Conservation (phyloP, 1,140 invertebrate species). For the Sycobia sp. region DNA sequence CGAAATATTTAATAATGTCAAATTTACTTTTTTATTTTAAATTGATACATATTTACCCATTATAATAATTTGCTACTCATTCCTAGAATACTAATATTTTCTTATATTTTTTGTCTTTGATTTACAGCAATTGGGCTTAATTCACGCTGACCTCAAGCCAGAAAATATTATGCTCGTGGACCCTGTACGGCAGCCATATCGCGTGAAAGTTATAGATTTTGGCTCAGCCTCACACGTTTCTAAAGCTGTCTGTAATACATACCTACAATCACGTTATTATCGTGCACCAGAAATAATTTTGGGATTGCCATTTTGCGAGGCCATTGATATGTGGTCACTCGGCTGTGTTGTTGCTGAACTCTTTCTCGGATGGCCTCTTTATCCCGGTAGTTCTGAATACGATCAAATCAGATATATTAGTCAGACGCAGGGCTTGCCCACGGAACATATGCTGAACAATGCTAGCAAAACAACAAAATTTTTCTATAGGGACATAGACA, state of each 20-base stretch:
- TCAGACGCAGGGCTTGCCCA: conserved; percentile 92
- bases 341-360: conserved; percentile 99
- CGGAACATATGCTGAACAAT: conserved; percentile 98
- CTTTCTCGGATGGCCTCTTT: conserved; percentile 99
- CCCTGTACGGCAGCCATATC: conserved; percentile 94
- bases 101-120: too few relatives aligned
- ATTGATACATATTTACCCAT: too few relatives aligned
- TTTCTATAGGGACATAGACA: conserved; percentile 96
- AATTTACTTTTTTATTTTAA: too few relatives aligned
- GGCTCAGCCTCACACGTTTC: conserved; percentile 98
- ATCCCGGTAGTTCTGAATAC: conserved; percentile 99
- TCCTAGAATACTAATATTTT: too few relatives aligned
- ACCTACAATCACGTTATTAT: conserved; percentile 98
- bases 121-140: conserved; percentile 91
- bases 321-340: conserved; percentile 99
- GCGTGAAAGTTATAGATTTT: conserved; percentile 99
- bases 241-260: conserved; percentile 99
- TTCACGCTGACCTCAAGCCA: conserved; percentile 99
- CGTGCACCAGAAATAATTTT: conserved; percentile 99
- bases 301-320: conserved; percentile 97
- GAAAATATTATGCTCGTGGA: conserved; percentile 99
- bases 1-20: not conserved
- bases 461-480: conserved; percentile 99
- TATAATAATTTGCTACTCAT: too few relatives aligned
- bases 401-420: conserved; percentile 95